Percentiles rank a stretch among this genome's conserved stretches.
These are phyloP conservation scores for Astur gentilis DNA, from an alignment of 2,113 vertebrate genomes.

Conservation along the genomic window DNA sequence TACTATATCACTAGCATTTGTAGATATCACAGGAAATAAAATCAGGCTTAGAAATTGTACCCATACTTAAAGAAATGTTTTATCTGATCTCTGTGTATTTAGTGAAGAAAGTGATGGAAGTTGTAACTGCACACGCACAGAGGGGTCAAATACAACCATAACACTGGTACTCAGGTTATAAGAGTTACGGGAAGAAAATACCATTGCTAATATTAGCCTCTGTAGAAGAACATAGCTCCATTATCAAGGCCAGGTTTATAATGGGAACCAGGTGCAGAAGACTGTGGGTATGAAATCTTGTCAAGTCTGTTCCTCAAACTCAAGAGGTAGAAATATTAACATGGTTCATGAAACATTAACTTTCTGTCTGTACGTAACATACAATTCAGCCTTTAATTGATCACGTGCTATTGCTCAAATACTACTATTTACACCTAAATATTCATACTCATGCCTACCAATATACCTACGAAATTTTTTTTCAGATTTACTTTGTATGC, in stretches of 20 bases:
- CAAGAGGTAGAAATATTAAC: constrained; percentile 15
- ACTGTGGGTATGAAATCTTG: constrained; percentile 19
- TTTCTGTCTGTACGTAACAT: background rate
- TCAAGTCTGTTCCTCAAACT: background rate
- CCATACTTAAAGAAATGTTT: background rate
- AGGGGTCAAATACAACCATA: background rate
- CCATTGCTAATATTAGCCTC: background rate
- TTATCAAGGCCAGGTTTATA: constrained; percentile 14
- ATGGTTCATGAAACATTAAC: background rate
- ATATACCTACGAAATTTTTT: background rate
- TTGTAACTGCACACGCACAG: background rate
- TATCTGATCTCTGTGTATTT: background rate
- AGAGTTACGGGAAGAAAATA: constrained; percentile 22
- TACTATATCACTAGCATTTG: background rate
- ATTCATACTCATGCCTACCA: background rate
- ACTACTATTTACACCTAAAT: background rate
- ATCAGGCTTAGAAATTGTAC: background rate
- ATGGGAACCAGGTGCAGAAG: constrained; percentile 40
- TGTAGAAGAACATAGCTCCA: constrained; percentile 17
- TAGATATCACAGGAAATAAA: background rate
- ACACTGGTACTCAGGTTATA: background rate
- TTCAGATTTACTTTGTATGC: background rate
- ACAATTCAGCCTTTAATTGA: background rate
- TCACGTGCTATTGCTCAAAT: background rate
- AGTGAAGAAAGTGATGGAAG: background rate